These are phyloP conservation scores for Heliopora coerulea DNA, from an alignment of 92 coral and sea anemone genomes.

Conservation along the genomic window DNA sequence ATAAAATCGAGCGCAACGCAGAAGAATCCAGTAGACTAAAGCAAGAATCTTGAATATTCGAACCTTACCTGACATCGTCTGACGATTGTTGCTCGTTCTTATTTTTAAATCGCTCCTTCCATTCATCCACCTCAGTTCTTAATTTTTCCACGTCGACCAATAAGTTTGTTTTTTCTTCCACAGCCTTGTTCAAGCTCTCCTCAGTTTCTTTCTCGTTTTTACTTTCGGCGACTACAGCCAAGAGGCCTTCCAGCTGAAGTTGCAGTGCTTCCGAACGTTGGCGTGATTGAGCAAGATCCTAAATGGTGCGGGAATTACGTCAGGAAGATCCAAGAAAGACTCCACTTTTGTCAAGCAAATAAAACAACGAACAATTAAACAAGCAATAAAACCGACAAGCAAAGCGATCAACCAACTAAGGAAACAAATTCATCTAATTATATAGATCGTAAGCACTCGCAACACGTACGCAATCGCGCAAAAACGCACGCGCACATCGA, in stretches of 20 bases:
- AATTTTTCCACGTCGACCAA: constrained; percentile 76
- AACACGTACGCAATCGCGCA: too few species aligned
- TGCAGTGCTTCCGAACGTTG: constrained; percentile 77
- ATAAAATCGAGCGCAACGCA: too few species aligned
- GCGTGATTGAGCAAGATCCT: constrained; percentile 91
- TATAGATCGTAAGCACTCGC: too few species aligned
- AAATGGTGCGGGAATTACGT: not conserved
- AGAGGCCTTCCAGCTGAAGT: constrained; percentile 82
- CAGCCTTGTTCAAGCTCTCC: constrained; percentile 79
- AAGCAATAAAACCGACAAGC: not conserved
- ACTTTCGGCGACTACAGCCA: constrained; percentile 62
- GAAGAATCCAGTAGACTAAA: too few species aligned
- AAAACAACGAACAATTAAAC: not conserved
- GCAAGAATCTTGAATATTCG: not conserved
- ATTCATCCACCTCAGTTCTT: constrained; percentile 85
- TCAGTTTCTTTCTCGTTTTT: constrained; percentile 81
- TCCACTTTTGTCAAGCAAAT: too few species aligned
- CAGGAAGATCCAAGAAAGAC: too few species aligned
- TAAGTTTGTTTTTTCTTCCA: constrained; percentile 77
- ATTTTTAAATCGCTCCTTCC: constrained; percentile 78
- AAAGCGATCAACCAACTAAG: too few species aligned
- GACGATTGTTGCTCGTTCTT: constrained; percentile 80
- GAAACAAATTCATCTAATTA: too few species aligned
- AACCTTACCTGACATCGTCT: constrained; percentile 69
- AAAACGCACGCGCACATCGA: too few species aligned